Base-by-base conservation (phyloP, 35 echinoderm and acorn worm species). In the Ophiothrix spiculata region DNA sequence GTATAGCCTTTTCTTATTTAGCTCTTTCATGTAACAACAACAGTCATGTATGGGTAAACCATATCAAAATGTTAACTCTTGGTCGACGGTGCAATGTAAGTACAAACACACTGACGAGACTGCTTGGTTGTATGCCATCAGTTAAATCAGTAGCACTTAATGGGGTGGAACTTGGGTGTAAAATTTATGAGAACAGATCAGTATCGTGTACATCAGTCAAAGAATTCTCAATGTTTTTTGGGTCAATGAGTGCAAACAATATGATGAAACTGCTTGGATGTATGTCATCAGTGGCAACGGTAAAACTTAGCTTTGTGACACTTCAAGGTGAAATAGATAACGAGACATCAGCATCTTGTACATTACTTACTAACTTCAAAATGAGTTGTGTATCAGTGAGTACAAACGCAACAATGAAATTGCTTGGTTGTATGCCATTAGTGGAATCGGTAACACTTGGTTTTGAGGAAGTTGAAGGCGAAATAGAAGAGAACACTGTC, bases 371-470 rank as follows among this genome's bases (percentile, higher is more conserved):
- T 4, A 28, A 69, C 17, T 69, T 69, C 23, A 10, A 69, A 15
- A 10, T 69, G 8, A 28, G 23, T 69, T 6, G 6, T 25, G 3
- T 25, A 15, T 6, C 60, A 10, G 1, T 69, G 25, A 69, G 60
- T n/a, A 2, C 10, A n/a, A 6, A 69, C 10, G 3, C 60, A 69
- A 69, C 29, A 28, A 69, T 69, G 60, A 69, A 2, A 28, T 69
- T 69, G 60, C 60, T 69, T 69, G 60, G 60, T 69, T 69, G 10
- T n/a, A 69, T 69, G 60, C 60, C 60, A 69, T 69, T 28, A 69
- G 8, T 69, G 29, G 23, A 6, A 69, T 15, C 25, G 23, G 60
- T 69, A 28, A 12, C 23, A 69, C 25, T 69, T 25, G 23, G 25
- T n/a, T 2, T 2, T 12, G 60, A 28, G 2, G 25, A 69, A 25